phyloP scores from a whole-genome alignment of 2,113 vertebrate species.

The Illadopsis cleaveri region DNA sequence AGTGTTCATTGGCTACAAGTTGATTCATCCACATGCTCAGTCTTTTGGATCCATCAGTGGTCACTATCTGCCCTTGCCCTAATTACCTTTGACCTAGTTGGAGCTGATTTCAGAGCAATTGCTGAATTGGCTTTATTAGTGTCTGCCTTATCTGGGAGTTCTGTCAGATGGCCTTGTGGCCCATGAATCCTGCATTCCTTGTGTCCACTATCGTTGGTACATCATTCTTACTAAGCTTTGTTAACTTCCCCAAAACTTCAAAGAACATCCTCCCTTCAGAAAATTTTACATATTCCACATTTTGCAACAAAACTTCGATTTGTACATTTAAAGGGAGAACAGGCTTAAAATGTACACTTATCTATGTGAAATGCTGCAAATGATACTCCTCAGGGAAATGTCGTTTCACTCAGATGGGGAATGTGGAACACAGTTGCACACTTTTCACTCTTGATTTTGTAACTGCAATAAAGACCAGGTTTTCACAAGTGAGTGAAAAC shows the following conservation, averaged over 20 bases:
- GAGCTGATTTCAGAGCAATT: background rate
- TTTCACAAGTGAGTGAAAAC: background rate
- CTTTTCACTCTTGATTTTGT: background rate
- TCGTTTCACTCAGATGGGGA: background rate
- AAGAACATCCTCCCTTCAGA: background rate
- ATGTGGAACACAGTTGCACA: accelerated
- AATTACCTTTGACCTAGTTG: background rate
- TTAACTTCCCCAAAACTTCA: background rate
- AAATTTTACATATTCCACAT: background rate
- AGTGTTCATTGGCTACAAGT: background rate
- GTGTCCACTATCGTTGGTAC: background rate
- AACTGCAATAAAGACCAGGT: background rate
- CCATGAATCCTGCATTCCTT: background rate
- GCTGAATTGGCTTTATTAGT: background rate
- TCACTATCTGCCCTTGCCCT: background rate
- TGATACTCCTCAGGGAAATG: background rate
- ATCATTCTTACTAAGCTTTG: background rate
- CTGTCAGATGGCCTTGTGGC: background rate
- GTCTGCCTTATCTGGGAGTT: background rate
- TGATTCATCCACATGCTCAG: background rate
- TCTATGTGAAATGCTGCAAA: background rate
- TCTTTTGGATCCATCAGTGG: background rate
- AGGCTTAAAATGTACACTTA: accelerated
- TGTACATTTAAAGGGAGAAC: background rate
- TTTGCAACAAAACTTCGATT: background rate